Conservation (phyloP, 2,113 vertebrate species). For the Todiramphus chloris region DNA sequence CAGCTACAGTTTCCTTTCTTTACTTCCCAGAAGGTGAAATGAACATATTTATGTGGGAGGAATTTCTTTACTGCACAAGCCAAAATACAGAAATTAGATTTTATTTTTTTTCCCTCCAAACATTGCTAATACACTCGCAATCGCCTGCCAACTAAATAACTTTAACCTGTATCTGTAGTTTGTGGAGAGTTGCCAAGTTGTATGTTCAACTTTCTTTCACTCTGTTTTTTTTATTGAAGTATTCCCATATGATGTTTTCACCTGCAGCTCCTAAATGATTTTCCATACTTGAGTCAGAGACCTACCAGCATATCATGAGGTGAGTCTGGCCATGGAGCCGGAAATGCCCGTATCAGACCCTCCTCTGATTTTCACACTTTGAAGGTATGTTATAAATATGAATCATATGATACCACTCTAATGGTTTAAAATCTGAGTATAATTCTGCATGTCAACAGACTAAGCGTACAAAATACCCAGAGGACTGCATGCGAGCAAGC, state of each 20-base stretch:
- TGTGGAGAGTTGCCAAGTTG: constrained; percentile 33
- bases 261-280: constrained; percentile 56
- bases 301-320: neutral
- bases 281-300: constrained; percentile 29
- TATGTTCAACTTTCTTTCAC: constrained; percentile 45
- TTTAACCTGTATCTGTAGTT: constrained; percentile 51
- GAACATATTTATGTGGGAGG: constrained; percentile 59
- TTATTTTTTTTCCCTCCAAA: neutral
- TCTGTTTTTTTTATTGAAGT: constrained; percentile 35
- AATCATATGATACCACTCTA: neutral
- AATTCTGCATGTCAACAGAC: neutral
- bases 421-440: neutral
- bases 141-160: constrained; percentile 50
- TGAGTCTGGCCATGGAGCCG: neutral
- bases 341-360: neutral
- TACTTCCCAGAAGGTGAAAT: constrained; percentile 67
- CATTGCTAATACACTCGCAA: constrained; percentile 31
- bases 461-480: neutral
- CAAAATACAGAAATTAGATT: constrained; percentile 59
- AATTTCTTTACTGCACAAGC: constrained; percentile 57
- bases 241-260: constrained; percentile 52
- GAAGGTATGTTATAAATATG: neutral
- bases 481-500: neutral
- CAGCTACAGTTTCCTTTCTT: constrained; percentile 59
- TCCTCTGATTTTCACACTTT: constrained; percentile 34